Conservation (phyloP, 2,888 invertebrate species). For the Spisula solida region DNA sequence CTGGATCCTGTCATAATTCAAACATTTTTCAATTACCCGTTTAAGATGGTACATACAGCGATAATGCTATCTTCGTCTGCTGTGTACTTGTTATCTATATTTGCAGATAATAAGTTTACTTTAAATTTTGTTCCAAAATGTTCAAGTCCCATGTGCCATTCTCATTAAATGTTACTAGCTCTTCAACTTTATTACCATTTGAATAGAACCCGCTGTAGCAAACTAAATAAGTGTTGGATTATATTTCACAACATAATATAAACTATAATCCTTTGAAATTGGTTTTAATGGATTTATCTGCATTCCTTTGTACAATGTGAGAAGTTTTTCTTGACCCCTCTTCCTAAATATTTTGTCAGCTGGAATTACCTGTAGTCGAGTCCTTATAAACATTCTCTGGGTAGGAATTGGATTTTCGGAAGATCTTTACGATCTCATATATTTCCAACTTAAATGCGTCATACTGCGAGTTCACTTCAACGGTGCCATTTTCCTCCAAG, state of each 20-base stretch:
- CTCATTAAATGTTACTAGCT: constrained; percentile 20
- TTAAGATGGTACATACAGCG: neutral
- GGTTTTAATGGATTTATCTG: neutral
- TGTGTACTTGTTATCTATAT: neutral
- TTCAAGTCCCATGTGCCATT: neutral
- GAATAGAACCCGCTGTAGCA: constrained; percentile 26
- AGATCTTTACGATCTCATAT: neutral
- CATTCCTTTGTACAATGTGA: constrained; percentile 34
- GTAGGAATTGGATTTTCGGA: neutral
- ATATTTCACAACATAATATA: neutral
- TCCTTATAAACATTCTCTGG: neutral
- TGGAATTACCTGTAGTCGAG: constrained; percentile 11
- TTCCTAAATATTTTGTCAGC: constrained; percentile 9
- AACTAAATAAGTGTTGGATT: neutral
- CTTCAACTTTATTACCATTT: constrained; percentile 15
- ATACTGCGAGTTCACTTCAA: constrained; percentile 38
- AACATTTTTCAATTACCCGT: no score
- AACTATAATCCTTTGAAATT: neutral
- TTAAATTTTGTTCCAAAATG: constrained; percentile 21
- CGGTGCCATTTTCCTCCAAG: neutral
- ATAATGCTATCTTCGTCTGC: neutral
- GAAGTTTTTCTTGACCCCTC: neutral
- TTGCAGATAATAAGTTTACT: constrained; percentile 15
- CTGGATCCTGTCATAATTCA: no score
- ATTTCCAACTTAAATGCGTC: constrained; percentile 29